Percentiles rank a stretch among this genome's conserved stretches.
Conservation (phyloP, 2,113 vertebrate species). For the Plectropomus leopardus region DNA sequence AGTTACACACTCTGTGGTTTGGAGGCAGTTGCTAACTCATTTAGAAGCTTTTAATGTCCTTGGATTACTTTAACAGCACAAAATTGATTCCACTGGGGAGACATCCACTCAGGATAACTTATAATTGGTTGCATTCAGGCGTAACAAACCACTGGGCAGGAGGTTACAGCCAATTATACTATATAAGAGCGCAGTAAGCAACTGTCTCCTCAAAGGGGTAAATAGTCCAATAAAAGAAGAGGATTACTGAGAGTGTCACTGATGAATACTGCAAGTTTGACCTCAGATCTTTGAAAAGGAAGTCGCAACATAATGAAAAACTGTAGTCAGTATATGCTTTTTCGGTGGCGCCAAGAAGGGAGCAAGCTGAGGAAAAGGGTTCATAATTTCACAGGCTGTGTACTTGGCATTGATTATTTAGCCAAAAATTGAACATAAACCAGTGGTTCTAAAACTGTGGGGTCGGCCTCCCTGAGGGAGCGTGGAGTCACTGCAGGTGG, state of each 20-base stretch:
- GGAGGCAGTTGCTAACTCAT: slow-evolving; percentile 38
- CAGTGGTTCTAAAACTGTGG: too few species aligned
- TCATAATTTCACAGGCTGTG: neutral
- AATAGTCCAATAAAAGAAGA: slow-evolving; percentile 31
- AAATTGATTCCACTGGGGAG: slow-evolving; percentile 55
- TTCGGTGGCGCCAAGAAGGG: neutral
- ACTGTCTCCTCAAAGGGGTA: slow-evolving; percentile 39
- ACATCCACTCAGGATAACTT: slow-evolving; percentile 65
- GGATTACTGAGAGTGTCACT: slow-evolving; percentile 25
- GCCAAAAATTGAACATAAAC: neutral
- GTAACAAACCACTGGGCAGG: slow-evolving; percentile 54
- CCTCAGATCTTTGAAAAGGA: slow-evolving; percentile 10
- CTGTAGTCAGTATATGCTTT: neutral
- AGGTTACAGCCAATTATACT: slow-evolving; percentile 75
- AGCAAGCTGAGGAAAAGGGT: neutral
- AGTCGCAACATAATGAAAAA: slow-evolving; percentile 9
- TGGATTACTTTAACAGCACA: slow-evolving; percentile 55
- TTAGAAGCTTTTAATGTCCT: slow-evolving; percentile 57
- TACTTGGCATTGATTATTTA: neutral
- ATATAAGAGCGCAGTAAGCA: slow-evolving; percentile 46
- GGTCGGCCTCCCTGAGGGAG: too few species aligned
- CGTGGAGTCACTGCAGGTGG: too few species aligned
- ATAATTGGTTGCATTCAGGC: slow-evolving; percentile 74
- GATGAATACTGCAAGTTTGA: slow-evolving; percentile 36
- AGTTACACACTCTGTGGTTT: slow-evolving; percentile 3